These are phyloP conservation scores for Crotalus viridis DNA, from an alignment of 2,113 vertebrate species.

Conservation along the genomic window DNA sequence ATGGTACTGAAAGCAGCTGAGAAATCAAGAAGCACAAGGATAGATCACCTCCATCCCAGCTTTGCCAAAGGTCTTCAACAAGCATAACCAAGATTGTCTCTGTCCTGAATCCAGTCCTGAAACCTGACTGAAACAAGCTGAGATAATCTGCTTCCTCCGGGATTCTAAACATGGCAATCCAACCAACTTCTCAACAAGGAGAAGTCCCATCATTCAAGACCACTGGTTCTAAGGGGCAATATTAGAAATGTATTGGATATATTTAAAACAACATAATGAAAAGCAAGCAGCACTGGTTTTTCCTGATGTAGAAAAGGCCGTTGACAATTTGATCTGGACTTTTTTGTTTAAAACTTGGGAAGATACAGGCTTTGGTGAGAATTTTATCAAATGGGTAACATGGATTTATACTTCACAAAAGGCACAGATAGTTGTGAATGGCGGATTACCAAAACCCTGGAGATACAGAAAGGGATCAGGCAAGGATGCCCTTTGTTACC, in stretches of 20 bases:
- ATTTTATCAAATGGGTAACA: not conserved
- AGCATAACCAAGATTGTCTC: not conserved
- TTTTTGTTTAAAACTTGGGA: not conserved
- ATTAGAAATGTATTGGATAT: not conserved
- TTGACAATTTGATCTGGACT: too few species aligned
- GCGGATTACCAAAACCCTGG: not conserved
- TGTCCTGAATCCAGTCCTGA: not conserved
- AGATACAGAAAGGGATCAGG: not conserved
- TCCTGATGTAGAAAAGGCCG: not conserved
- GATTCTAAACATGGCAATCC: not conserved
- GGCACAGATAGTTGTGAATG: not conserved
- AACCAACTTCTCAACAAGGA: not conserved
- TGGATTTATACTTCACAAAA: not conserved
- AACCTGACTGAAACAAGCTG: not conserved
- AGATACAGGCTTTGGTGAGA: not conserved
- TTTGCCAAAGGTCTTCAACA: not conserved
- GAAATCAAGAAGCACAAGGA: not conserved
- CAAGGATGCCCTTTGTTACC: too few species aligned
- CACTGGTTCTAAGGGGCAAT: not conserved
- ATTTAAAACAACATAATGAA: not conserved
- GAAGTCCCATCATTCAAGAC: not conserved
- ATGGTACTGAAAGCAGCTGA: not conserved
- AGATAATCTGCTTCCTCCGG: not conserved
- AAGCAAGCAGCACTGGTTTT: not conserved
- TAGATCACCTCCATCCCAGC: not conserved